A percentile compares a stretch with the other conserved stretches of the same genome.
Conservation (phyloP, 2,888 invertebrate species). For the Neoitamus cyanurus region DNA sequence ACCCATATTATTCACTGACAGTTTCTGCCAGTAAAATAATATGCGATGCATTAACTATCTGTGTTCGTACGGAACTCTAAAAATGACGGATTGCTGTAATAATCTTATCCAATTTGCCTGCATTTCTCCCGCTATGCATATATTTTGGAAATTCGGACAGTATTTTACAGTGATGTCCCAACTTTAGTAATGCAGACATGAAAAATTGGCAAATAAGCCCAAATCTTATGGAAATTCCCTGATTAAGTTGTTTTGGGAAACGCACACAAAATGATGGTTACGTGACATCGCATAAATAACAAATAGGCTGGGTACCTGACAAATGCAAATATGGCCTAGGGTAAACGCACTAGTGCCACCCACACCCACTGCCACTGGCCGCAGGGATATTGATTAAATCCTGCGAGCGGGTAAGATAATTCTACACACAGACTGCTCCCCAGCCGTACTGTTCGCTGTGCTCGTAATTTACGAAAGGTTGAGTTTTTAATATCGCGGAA, state of each 20-base stretch:
- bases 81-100: too few species aligned
- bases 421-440: neutral
- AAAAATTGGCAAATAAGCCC: neutral
- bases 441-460: neutral
- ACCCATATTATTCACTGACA: too few species aligned
- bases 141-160: neutral
- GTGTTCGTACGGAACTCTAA: too few species aligned
- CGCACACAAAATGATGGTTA: neutral
- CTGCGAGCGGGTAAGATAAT: neutral
- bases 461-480: conserved; percentile 13
- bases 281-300: neutral
- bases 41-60: too few species aligned
- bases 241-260: neutral
- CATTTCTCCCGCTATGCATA: neutral
- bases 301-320: neutral
- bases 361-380: neutral
- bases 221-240: neutral
- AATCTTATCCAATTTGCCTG: neutral
- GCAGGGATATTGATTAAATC: neutral
- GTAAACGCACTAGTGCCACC: neutral
- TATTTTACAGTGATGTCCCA: neutral
- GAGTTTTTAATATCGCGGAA: conserved; percentile 28
- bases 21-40: too few species aligned
- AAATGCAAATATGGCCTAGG: neutral
- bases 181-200: neutral